These are phyloP conservation scores for Strigops habroptila DNA, from an alignment of 2,113 vertebrate genomes.

Conservation along the genomic window DNA sequence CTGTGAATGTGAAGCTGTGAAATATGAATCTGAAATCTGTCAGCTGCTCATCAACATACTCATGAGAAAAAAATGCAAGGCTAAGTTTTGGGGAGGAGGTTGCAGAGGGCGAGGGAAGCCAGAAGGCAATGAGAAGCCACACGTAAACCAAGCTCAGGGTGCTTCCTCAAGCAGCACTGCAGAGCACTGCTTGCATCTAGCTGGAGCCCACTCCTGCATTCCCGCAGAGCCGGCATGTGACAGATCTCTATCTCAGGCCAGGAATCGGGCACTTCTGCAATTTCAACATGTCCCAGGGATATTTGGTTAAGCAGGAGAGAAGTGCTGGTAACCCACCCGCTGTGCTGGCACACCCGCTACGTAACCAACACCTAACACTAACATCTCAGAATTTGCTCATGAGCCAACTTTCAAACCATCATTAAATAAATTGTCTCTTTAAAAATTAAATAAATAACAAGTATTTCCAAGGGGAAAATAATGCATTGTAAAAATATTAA, in stretches of 20 bases:
- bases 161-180: neutral
- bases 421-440: neutral
- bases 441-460: neutral
- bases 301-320: neutral
- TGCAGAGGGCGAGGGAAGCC: neutral
- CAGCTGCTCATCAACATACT: conserved; percentile 32
- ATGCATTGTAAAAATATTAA: neutral
- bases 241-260: neutral
- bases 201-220: neutral
- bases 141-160: rapidly evolving
- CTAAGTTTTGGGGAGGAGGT: neutral
- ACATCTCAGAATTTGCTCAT: neutral
- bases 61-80: neutral
- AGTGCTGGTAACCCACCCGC: neutral
- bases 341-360: neutral
- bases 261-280: neutral
- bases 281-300: neutral
- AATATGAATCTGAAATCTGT: conserved; percentile 42
- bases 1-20: conserved; percentile 8
- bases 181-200: neutral
- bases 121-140: neutral
- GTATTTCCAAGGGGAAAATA: neutral
- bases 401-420: neutral
- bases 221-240: rapidly evolving
- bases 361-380: neutral